Conservation (phyloP, 2,888 invertebrate genomes). For the Macrosoma leucophasiata region DNA sequence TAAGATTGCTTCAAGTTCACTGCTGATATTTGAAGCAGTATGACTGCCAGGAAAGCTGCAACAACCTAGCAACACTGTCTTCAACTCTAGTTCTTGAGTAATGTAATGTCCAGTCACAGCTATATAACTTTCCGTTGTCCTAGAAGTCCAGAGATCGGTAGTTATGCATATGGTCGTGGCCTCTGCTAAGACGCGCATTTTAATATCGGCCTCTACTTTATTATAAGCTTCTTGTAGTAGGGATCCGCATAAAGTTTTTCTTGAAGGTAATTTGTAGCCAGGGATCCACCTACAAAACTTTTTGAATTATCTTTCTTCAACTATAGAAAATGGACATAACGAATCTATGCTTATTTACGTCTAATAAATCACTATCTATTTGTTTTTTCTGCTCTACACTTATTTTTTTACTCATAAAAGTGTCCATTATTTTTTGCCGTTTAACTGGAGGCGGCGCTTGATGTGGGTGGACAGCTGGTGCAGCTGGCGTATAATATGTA, state of each 20-base stretch:
- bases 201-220: background rate
- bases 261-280: background rate
- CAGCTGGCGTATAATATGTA: no score
- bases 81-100: background rate
- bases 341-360: no score
- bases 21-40: no score
- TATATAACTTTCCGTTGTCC: background rate
- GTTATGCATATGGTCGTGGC: background rate
- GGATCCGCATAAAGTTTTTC: background rate
- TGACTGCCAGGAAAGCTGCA: background rate
- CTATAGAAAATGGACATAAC: background rate
- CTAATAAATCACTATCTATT: no score
- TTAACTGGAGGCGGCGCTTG: no score
- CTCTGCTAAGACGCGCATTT: background rate
- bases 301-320: background rate
- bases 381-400: no score
- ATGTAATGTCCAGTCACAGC: background rate
- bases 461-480: no score
- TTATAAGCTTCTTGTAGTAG: background rate
- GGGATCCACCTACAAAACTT: background rate
- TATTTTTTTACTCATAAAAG: no score
- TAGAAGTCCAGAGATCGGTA: background rate
- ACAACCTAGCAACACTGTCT: background rate
- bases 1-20: no score
- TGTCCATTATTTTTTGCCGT: no score